Evolutionary conservation across 2,888 invertebrate species (phyloP), one percentile per base, ranked within the genome.

Genomic region (Diarsia brunnea): DNA sequence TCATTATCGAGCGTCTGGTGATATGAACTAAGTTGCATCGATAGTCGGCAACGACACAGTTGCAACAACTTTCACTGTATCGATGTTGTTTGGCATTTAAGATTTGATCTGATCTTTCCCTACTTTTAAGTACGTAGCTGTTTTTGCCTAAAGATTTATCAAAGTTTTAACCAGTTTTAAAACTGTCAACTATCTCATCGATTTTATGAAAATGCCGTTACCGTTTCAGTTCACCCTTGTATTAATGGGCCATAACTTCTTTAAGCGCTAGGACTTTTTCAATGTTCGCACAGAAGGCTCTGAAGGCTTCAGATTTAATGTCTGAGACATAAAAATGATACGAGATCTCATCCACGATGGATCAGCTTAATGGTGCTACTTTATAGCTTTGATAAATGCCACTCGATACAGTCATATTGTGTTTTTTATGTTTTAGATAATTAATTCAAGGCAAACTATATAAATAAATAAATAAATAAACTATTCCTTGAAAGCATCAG

Each of bases 351-450:
- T 89, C 82, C 81, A 77, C 66, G 72, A 82, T 70, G 86, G 85
- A 87, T 89, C 82, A 71, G 69, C 88, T 88, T 91, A 91, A 91
- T 90, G 90, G 87, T 84, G 84, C 73, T 79, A 76, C 70, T 90
- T 90, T 90, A 92, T 88, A 86, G 79, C 83, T 79, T 81, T 89
- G 90, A 89, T 92, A 92, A 92, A 90, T 89, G 86, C 87, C 87
- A 88, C 87, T 90, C 88, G 88, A 90, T 89, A 86, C 86, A 84
- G 77, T 63, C 79, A 80, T 87, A 91, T 90, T 89, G 87, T 89
- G 8, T 89, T 88, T 79, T 85, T 87, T 88, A 86, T 86, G 85
- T 64, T 51, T 73, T 21, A 45, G 49, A 55, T 67, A 63, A 78
- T 66, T 63, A 76, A 63, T 67, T 14, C 61, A n/a, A 43, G 19